Percentiles rank a stretch among this genome's conserved stretches.
Evolutionary conservation across 2,888 invertebrate species (phyloP).

Genomic region (Phlogophora meticulosa): DNA sequence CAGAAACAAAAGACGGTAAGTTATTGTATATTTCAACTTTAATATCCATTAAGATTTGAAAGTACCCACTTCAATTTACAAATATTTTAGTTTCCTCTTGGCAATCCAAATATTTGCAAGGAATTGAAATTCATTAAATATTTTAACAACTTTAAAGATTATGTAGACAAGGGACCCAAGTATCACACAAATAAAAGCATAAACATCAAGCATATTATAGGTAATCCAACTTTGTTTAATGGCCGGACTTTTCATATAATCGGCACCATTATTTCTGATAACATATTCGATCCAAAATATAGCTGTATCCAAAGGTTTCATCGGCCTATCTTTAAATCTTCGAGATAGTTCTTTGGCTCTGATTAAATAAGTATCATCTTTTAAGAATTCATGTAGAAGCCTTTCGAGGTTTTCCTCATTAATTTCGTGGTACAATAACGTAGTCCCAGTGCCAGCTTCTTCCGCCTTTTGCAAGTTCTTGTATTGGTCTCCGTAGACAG

Average conservation of each 20-base stretch:
- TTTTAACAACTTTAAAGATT: not conserved
- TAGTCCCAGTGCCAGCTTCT: constrained; percentile 14
- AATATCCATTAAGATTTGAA: no score
- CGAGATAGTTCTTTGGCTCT: constrained; percentile 83
- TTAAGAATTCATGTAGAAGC: constrained; percentile 14
- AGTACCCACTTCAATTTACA: no score
- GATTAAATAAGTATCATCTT: constrained; percentile 71
- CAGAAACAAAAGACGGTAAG: not conserved
- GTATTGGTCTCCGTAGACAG: constrained; percentile 89
- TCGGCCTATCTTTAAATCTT: constrained; percentile 90
- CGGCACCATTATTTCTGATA: constrained; percentile 90
- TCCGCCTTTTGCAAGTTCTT: constrained; percentile 86
- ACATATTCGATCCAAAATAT: constrained; percentile 91
- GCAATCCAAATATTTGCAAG: not conserved
- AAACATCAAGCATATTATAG: constrained; percentile 86
- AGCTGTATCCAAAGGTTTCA: constrained; percentile 87
- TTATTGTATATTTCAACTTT: no score
- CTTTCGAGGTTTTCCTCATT: constrained; percentile 82
- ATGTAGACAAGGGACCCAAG: not conserved
- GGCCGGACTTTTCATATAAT: constrained; percentile 88
- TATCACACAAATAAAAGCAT: constrained; percentile 68
- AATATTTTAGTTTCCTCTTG: constrained; percentile 2
- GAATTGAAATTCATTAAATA: not conserved
- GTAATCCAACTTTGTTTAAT: constrained; percentile 83
- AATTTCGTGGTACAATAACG: constrained; percentile 77